These are phyloP conservation scores for Psittacula cyanocephala DNA, from an alignment of 2,113 vertebrate genomes.

Conservation along the genomic window DNA sequence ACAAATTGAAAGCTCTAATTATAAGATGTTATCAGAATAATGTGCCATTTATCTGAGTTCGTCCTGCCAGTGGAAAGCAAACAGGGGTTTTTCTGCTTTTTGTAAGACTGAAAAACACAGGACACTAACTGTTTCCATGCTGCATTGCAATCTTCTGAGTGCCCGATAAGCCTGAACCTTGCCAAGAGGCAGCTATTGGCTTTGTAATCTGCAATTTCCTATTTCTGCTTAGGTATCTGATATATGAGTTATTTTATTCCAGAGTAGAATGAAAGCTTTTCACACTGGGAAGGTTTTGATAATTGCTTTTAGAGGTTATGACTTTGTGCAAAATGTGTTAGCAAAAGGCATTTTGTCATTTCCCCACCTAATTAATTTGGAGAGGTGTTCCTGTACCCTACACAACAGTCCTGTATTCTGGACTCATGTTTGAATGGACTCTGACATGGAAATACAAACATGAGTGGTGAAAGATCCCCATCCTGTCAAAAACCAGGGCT, in stretches of 20 bases:
- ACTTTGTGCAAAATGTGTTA: neutral
- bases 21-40: conserved; percentile 14
- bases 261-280: neutral
- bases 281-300: neutral
- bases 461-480: neutral
- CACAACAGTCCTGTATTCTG: neutral
- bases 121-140: neutral
- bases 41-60: neutral
- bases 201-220: conserved; percentile 56
- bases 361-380: rapidly evolving
- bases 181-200: conserved; percentile 43
- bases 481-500: neutral
- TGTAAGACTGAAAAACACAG: neutral
- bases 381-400: neutral
- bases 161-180: conserved; percentile 37
- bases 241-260: neutral
- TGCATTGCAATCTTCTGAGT: neutral
- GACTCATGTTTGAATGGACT: neutral
- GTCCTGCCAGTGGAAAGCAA: neutral
- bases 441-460: neutral
- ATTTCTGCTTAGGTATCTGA: conserved; percentile 39
- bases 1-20: conserved; percentile 11
- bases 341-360: neutral
- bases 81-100: neutral
- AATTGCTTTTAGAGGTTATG: conserved; percentile 9